Conservation (phyloP, 2,113 vertebrate genomes). For the Odocoileus hemionus region DNA sequence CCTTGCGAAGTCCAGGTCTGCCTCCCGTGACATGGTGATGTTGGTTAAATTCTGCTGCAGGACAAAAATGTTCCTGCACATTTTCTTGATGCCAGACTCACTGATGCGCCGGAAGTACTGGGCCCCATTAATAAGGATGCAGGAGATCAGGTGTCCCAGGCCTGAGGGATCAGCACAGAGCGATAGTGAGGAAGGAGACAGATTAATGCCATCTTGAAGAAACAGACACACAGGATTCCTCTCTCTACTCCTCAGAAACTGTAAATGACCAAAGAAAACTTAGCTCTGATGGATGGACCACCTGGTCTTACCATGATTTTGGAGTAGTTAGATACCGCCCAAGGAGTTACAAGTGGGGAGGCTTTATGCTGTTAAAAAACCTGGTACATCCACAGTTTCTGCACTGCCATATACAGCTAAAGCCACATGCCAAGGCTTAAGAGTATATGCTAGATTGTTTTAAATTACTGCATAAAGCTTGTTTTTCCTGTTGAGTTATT, state of each 20-base stretch:
- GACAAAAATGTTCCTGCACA: conserved; percentile 99
- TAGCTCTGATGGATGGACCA: background rate
- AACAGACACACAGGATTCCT: fast-evolving
- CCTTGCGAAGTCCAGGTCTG: conserved; percentile 97
- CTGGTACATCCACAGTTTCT: background rate
- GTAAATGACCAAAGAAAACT: background rate
- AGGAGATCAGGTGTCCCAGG: conserved; percentile 96
- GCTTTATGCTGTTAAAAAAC: background rate
- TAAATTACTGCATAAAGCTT: background rate
- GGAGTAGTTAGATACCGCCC: background rate
- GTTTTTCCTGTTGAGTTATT: background rate
- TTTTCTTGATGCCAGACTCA: conserved; percentile 99
- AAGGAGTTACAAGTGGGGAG: background rate
- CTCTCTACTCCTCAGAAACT: background rate
- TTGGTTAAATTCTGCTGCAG: conserved; percentile 99
- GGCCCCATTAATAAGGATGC: conserved; percentile 97
- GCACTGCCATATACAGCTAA: background rate
- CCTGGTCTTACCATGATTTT: background rate
- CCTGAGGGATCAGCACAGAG: conserved; percentile 78
- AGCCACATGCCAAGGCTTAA: background rate
- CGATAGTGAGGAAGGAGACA: background rate
- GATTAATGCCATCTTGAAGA: background rate
- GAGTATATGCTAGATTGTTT: background rate
- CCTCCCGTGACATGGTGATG: conserved; percentile 99
- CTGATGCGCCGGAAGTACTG: conserved; percentile 99